A percentile compares a stretch with the other conserved stretches of the same genome.
These are phyloP conservation scores for Plestiodon gilberti DNA, from an alignment of 2,113 vertebrate genomes.

Conservation along the genomic window DNA sequence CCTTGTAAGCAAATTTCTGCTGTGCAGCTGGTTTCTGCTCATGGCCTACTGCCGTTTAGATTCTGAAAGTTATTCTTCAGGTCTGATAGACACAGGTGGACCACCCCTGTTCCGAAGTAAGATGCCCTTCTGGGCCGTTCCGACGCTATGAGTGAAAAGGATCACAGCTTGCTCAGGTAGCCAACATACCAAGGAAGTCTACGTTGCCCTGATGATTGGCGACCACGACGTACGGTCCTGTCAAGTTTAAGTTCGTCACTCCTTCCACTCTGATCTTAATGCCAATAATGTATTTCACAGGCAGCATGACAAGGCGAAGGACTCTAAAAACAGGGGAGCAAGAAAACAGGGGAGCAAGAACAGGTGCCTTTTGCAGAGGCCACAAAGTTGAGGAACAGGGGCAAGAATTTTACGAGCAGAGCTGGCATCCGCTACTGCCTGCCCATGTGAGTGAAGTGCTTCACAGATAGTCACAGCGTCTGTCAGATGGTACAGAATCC, in stretches of 20 bases:
- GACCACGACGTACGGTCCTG: conserved; percentile 11
- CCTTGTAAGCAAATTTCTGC: neutral
- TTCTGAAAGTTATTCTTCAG: no score
- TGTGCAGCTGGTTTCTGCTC: neutral
- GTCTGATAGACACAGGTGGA: neutral
- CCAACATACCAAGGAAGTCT: conserved; percentile 25
- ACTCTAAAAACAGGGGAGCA: neutral
- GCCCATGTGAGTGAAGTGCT: neutral
- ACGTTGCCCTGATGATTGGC: conserved; percentile 9
- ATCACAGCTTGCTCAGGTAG: neutral
- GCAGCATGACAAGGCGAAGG: neutral
- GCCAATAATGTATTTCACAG: conserved; percentile 15
- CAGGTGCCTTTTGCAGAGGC: neutral
- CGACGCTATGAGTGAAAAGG: neutral
- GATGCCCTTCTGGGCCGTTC: neutral
- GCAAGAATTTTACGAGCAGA: neutral
- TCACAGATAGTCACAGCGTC: neutral
- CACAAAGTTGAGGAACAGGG: neutral
- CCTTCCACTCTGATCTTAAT: conserved; percentile 11
- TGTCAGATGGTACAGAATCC: neutral
- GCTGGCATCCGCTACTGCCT: neutral
- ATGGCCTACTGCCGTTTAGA: no score
- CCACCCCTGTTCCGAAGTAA: neutral
- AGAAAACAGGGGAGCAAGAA: neutral
- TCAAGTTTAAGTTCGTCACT: neutral